Evolutionary conservation across 2,888 invertebrate species (phyloP), one percentile per base, ranked within the genome.

Genomic region (Apoda limacodes): DNA sequence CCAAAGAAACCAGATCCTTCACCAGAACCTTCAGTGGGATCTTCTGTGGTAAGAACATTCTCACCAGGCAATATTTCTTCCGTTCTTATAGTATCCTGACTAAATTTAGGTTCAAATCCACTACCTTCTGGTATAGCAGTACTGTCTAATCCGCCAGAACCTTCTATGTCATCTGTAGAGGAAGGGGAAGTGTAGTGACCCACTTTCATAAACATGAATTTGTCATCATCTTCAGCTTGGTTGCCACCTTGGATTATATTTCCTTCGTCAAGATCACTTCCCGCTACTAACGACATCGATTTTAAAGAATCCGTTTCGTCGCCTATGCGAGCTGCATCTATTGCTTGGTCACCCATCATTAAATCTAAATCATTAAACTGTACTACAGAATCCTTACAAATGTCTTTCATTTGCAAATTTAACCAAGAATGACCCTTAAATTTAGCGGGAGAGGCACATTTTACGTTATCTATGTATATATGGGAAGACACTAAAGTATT

Each of bases 281-380:
- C 50, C 22, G 63, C 62, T 32, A 65, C 58, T 29, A 68, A 46
- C 7, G 72, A 53, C 64, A 71, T 61, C 3, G 74, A 65, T 50
- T 74, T 80, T 21, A 80, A 52, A 13, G 69, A 70, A 12, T 56
- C 60, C 2, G 70, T 65, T 43, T 78, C 56, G 52, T 68, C 39
- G 23, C 78, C 60, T 46, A 82, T 45, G 45, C 57, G 39, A 40
- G 69, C 48, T 9, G 78, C 67, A 55, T 75, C 64, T 5, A 70
- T 42, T 1, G 86, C 82, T 50, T 87, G 81, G 48, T 88, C 88
- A 30, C 83, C 86, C 69, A 86, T 75, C 85, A 86, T 86, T 63
- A 85, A 67, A 40, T 86, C 85, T 42, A 83, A 68, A 28, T 74
- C 69, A 35, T 58, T 58, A 5, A 38, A 45, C 43, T 71, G 65